phyloP scores from a whole-genome alignment of 2,113 vertebrate species.

The Procavia capensis region DNA sequence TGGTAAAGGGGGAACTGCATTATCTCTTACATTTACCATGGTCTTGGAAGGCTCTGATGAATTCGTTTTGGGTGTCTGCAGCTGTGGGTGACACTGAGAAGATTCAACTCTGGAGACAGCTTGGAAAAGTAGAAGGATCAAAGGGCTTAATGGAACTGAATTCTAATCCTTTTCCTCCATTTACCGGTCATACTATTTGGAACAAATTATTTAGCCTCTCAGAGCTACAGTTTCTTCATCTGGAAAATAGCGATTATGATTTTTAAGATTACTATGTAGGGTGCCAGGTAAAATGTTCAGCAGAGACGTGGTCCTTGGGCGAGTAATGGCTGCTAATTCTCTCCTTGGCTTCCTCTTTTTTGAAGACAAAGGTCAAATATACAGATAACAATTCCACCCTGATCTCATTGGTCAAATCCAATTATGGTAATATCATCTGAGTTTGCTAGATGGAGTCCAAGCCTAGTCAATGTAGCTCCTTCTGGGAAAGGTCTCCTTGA shows the following conservation, averaged over 20 bases:
- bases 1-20: too few species aligned
- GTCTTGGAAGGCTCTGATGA: too few species aligned
- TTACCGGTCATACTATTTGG: too few species aligned
- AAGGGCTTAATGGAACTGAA: too few species aligned
- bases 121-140: too few species aligned
- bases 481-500: conserved; percentile 3
- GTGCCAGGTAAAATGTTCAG: not conserved
- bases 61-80: too few species aligned
- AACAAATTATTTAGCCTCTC: too few species aligned
- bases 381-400: not conserved
- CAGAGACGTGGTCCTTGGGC: not conserved
- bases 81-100: too few species aligned
- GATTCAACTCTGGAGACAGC: too few species aligned
- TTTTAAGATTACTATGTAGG: not conserved
- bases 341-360: not conserved
- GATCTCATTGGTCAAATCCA: not conserved
- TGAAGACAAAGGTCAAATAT: conserved; percentile 12
- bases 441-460: not conserved
- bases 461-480: not conserved
- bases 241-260: not conserved
- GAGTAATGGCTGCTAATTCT: not conserved
- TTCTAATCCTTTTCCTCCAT: too few species aligned
- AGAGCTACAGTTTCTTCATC: too few species aligned
- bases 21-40: too few species aligned
- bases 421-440: not conserved